A percentile compares a stretch with the other conserved stretches of the same genome.
Evolutionary conservation across 1,140 invertebrate genomes (phyloP).

Genomic region (Rhopalosiphum maidis): DNA sequence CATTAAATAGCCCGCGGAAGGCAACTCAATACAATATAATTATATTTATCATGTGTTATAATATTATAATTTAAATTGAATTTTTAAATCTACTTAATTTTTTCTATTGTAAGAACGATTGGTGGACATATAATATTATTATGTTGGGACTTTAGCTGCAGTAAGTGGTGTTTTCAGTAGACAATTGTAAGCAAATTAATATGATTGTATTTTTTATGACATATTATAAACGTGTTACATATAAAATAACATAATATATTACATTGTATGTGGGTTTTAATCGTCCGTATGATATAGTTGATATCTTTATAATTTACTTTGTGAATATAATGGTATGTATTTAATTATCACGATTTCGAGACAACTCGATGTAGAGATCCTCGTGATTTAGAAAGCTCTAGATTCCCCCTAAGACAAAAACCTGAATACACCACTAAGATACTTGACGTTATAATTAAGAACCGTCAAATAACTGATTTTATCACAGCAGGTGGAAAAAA

Average conservation of each 20-base stretch:
- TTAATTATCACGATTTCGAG: too few relatives aligned
- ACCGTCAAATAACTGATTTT: not conserved
- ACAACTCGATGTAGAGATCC: too few relatives aligned
- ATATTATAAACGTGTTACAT: not conserved
- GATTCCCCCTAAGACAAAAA: not conserved
- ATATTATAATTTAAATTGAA: too few relatives aligned
- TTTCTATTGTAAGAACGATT: not conserved
- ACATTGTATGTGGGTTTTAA: not conserved
- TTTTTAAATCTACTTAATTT: not conserved
- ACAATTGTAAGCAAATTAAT: not conserved
- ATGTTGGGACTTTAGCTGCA: not conserved
- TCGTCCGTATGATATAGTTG: not conserved
- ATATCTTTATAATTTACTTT: not conserved
- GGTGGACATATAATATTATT: not conserved
- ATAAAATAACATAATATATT: not conserved
- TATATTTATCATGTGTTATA: too few relatives aligned
- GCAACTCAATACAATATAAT: too few relatives aligned
- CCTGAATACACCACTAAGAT: not conserved
- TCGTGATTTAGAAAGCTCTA: too few relatives aligned
- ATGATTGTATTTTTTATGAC: not conserved
- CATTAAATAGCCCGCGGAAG: not conserved
- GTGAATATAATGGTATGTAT: not conserved
- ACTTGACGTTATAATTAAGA: not conserved
- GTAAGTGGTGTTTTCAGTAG: not conserved
- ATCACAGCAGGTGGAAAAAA: not conserved